These are phyloP conservation scores for Argyresthia albistria DNA, from an alignment of 2,888 invertebrate species.

Conservation along the genomic window DNA sequence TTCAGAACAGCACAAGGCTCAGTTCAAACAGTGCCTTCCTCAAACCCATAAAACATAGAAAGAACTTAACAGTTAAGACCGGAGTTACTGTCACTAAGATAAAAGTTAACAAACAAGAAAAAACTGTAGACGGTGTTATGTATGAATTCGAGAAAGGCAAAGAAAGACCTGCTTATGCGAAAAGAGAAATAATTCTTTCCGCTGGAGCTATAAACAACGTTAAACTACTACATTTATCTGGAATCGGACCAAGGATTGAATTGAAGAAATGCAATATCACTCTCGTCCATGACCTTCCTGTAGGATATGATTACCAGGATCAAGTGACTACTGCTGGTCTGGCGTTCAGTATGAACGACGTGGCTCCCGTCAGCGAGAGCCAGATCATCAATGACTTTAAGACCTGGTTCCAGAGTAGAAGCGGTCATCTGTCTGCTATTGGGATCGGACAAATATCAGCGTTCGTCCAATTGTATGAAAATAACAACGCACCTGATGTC, in stretches of 20 bases:
- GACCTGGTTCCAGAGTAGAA: slow-evolving; percentile 54
- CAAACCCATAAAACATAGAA: slow-evolving; percentile 49
- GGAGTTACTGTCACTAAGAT: slow-evolving; percentile 56
- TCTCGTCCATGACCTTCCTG: slow-evolving; percentile 41
- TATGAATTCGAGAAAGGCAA: slow-evolving; percentile 58
- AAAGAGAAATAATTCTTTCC: slow-evolving; percentile 53
- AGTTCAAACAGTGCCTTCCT: slow-evolving; percentile 56
- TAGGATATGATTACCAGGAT: slow-evolving; percentile 58
- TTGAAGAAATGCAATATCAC: slow-evolving; percentile 49
- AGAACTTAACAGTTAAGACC: slow-evolving; percentile 48
- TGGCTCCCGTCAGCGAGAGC: slow-evolving; percentile 36
- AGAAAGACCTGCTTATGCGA: slow-evolving; percentile 48
- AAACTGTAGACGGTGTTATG: slow-evolving; percentile 46
- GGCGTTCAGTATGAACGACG: slow-evolving; percentile 46
- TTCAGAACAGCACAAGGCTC: slow-evolving; percentile 55
- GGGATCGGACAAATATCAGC: slow-evolving; percentile 62
- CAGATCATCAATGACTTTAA: slow-evolving; percentile 55
- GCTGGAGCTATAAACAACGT: slow-evolving; percentile 63
- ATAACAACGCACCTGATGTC: slow-evolving; percentile 53
- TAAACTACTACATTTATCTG: slow-evolving; percentile 50
- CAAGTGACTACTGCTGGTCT: slow-evolving; percentile 60
- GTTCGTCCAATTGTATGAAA: slow-evolving; percentile 56
- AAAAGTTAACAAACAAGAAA: slow-evolving; percentile 47
- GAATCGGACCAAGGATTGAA: slow-evolving; percentile 49
- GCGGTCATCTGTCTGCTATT: slow-evolving; percentile 50